Base-by-base conservation (phyloP, 2,113 vertebrate genomes). In the Neomonachus schauinslandi region DNA sequence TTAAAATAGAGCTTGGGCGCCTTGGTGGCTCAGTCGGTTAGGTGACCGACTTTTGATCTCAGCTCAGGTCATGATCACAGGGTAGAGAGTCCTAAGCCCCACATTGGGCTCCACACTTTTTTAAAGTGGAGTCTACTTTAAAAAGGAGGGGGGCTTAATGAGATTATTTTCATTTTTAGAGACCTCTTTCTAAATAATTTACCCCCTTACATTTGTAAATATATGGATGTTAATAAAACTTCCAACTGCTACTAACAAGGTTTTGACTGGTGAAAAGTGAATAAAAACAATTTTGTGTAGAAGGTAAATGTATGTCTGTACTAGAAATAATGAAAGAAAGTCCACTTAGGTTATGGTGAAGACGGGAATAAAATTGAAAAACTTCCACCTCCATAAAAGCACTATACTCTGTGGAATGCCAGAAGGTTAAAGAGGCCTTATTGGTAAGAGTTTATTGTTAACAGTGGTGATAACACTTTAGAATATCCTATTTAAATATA, bases 211-310 rank as follows among this genome's bases (percentile, higher is more conserved):
- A 77, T 61, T 61, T 92, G 36, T 93, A 96, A 95, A 89, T 92
- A 87, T 42, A 90, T 22, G 77, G 22, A 65, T 94, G 28, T 96
- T 84, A 85, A n/a, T 97, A 85, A 98, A 90, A 96, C 5, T 33
- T n/a, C 13, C 19, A 59, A 90, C 33, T 88, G 49, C 69, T 90
- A 84, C 55, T 82, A 76, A 84, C 42, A 88, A 80, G 46, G 49
- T 42, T 91, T 95, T 89, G 18, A 14, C 79, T 91, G 80, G 13
- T 51, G 28, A 69, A 76, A 89, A 93, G 26, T 24, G 76, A 77
- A 71, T 94, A 57, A 53, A 79, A 95, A 19, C 39, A 72, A 11
- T 36, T 95, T 91, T 63, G 36, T 72, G 12, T 53, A 53, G 13
- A 36, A 90, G 46, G n/a, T 84, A 63, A 91, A 24, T 59, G 80